Evolutionary conservation across 2,113 vertebrate species (phyloP), one percentile per base, ranked within the genome.

Genomic region (Anoplopoma fimbria): DNA sequence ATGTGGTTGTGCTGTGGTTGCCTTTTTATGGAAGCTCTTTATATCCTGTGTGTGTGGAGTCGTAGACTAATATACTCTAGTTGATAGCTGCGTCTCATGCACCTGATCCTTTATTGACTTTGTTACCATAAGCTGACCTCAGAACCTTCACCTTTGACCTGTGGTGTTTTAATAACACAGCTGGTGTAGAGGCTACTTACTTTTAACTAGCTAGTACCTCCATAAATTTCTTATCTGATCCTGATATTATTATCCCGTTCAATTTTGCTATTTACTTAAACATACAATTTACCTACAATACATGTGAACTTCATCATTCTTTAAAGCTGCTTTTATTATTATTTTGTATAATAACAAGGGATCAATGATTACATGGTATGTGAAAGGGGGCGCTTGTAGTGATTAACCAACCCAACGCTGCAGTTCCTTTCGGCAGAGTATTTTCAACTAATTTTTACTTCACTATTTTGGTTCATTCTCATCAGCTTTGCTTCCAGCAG

Each of bases 31-130:
- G 65, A 29, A 25, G 33, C 47, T 75, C 23, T 5, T 0, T 40
- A 6, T 17, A 69, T 60, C 57, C 27, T 10, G 75, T 63, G 36
- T 63, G 55, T 63, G 55, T 45, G 49, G 0, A 75, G 55, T 42
- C 9, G 29, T 2, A 63, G 21, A 45, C 58, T 64, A 72, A 85
- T 86, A 61, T 34, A 34, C 47, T 76, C 36, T 51, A 62, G 42
- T 74, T 55, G 40, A 79, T 62, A n/a, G 71, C 55, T 31, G 36
- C 0, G 34, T 63, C 79, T 79, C 62, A 19, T 65, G 75, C 86
- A 92, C 55, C 91, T 90, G 85, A 87, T 86, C 87, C 87, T 79
- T 70, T 82, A 87, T 87, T 88, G 84, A 81, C 73, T 82, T 84
- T 82, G 69, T 81, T 67, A 65, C 78, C 51, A 69, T 79, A 42